These are phyloP conservation scores for Bothrops jararaca DNA, from an alignment of 2,113 vertebrate species.

Conservation along the genomic window DNA sequence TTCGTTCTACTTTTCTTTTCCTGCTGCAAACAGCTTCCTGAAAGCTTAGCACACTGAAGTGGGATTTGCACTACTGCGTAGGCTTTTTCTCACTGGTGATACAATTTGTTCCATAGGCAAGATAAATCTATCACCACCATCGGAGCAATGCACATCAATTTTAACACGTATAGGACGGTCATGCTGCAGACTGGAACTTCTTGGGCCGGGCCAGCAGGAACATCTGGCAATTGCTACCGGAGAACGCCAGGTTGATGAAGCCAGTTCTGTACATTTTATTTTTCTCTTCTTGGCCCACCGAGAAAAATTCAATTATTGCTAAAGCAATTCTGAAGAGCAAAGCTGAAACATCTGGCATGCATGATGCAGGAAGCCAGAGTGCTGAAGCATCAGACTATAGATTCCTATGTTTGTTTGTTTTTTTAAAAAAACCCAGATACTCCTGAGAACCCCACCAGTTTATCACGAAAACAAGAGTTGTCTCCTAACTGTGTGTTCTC, in stretches of 20 bases:
- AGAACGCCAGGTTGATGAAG: background rate
- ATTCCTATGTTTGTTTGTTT: background rate
- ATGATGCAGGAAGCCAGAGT: background rate
- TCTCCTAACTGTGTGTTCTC: background rate
- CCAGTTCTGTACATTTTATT: background rate
- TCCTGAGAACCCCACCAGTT: background rate
- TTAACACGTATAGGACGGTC: background rate
- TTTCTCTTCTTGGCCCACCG: background rate
- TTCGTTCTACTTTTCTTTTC: background rate
- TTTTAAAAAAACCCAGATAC: background rate
- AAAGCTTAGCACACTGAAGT: background rate
- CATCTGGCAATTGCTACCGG: background rate
- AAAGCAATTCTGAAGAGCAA: background rate
- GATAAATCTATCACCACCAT: background rate
- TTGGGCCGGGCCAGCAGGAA: background rate
- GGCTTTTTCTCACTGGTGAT: background rate
- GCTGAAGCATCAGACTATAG: background rate
- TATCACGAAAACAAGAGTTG: background rate
- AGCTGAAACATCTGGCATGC: background rate
- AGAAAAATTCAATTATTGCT: background rate
- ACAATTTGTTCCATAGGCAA: slow-evolving; percentile 15
- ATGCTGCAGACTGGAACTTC: background rate
- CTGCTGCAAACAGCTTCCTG: background rate
- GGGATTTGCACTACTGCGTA: background rate
- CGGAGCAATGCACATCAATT: slow-evolving; percentile 2